Base-by-base conservation (phyloP, 2,797 vertebrate species). In the Hapalemur alaotrensis region DNA sequence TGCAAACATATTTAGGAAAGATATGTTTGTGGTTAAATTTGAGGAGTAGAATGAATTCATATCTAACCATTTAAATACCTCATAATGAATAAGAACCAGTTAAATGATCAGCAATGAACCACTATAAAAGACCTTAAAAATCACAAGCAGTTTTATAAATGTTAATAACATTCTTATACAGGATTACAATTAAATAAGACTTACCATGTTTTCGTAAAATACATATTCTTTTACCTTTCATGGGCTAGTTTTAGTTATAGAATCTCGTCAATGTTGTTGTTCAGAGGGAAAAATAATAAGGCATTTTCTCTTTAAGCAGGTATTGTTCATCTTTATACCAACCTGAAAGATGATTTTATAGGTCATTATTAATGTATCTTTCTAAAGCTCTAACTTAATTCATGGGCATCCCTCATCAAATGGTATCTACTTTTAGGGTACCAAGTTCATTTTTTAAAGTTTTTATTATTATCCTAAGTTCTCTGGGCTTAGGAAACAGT, bases 1-100 rank as follows among this genome's bases (percentile, higher is more conserved):
- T 97, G n/a, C 85, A 94, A 92, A 92, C 43, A 59, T 89, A 91
- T 89, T 94, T 94, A 94, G 35, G 6, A 87, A 7, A 96, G 61
- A 90, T 50, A 91, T 52, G 72, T 91, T 12, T 30, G 50, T 72
- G 18, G 5, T 75, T 95, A 88, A 87, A 87, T 76, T 67, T 92
- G 92, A 25, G 30, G 30, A 73, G 8, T 83, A 82, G 22, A 67
- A 57, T 4, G 18, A 80, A 89, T 80, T 72, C 25, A 35, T 82
- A 41, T 72, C 30, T 79, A 82, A 78, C 30, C 8, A 63, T 86
- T 92, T 73, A 95, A 97, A 93, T 83, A 78, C 6, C 5, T 79
- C 50, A 23, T 84, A 96, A 87, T 95, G 22, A 95, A 86, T 90
- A 88, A 76, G 32, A 78, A 79, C 25, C 78, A 79, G 17, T 85